Evolutionary conservation across 1,140 invertebrate species (phyloP).

Genomic region (Paraescarpia echinospica): DNA sequence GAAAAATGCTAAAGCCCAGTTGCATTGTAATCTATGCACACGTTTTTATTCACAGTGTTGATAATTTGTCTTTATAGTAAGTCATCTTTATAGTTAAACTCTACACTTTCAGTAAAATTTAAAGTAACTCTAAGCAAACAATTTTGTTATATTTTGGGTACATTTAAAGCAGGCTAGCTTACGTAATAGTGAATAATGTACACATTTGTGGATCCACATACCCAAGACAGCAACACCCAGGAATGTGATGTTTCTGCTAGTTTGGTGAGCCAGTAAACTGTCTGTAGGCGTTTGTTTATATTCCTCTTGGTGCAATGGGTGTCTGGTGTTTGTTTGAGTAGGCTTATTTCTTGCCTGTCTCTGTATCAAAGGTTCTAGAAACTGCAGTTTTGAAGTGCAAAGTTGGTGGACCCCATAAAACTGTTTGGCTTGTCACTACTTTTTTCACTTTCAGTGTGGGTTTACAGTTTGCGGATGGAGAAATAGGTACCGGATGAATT

Average conservation of each 20-base stretch:
- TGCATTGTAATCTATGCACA: neutral
- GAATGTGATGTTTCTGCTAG: neutral
- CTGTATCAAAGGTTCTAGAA: neutral
- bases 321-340: neutral
- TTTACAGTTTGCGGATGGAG: neutral
- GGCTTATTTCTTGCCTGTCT: neutral
- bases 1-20: neutral
- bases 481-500: too few species aligned
- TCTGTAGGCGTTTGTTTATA: neutral
- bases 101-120: too few species aligned
- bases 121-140: too few species aligned
- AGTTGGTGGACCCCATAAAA: neutral
- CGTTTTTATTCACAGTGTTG: neutral
- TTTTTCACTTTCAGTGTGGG: neutral
- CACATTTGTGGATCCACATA: neutral
- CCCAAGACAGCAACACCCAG: neutral
- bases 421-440: neutral
- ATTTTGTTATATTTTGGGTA: too few species aligned
- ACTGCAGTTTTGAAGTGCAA: neutral
- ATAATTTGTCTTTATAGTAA: neutral
- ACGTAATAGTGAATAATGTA: neutral
- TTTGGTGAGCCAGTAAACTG: neutral
- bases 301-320: neutral
- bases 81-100: too few species aligned
- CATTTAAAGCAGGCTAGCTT: neutral